Evolutionary conservation across 2,888 invertebrate species (phyloP).

Genomic region (Entomobrya proxima): DNA sequence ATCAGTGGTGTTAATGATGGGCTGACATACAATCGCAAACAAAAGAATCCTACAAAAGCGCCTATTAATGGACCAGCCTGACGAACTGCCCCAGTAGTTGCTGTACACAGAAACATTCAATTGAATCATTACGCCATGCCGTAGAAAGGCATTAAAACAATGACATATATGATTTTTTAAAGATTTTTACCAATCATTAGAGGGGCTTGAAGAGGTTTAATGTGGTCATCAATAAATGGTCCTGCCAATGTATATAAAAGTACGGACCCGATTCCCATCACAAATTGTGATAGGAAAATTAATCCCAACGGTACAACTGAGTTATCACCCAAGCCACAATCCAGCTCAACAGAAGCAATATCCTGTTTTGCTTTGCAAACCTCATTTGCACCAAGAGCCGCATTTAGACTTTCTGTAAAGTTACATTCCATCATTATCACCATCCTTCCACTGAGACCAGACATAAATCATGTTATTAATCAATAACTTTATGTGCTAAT

Average conservation of each 20-base stretch:
- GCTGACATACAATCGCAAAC: constrained; percentile 76
- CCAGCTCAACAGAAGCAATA: constrained; percentile 71
- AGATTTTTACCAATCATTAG: constrained; percentile 82
- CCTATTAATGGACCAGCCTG: constrained; percentile 77
- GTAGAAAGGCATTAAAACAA: too few species aligned
- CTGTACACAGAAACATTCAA: constrained; percentile 75
- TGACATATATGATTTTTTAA: too few species aligned
- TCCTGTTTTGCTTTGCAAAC: constrained; percentile 28
- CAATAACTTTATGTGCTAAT: too few species aligned
- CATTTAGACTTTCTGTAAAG: constrained; percentile 38
- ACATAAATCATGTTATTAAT: too few species aligned
- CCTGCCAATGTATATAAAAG: constrained; percentile 83
- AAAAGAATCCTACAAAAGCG: constrained; percentile 76
- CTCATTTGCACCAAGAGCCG: constrained; percentile 27
- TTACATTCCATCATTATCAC: background rate
- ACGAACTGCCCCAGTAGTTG: constrained; percentile 73
- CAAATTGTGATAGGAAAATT: constrained; percentile 83
- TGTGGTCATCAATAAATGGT: constrained; percentile 84
- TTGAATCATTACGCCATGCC: too few species aligned
- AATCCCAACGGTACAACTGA: constrained; percentile 78
- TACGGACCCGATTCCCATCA: constrained; percentile 84
- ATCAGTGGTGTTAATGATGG: constrained; percentile 77
- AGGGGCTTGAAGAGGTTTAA: constrained; percentile 83
- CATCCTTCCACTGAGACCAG: too few species aligned
- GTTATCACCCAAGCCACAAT: constrained; percentile 77